Percentiles rank a stretch among this genome's conserved stretches.
Conservation (phyloP, 2,113 vertebrate species). For the Coptodon rendalli region DNA sequence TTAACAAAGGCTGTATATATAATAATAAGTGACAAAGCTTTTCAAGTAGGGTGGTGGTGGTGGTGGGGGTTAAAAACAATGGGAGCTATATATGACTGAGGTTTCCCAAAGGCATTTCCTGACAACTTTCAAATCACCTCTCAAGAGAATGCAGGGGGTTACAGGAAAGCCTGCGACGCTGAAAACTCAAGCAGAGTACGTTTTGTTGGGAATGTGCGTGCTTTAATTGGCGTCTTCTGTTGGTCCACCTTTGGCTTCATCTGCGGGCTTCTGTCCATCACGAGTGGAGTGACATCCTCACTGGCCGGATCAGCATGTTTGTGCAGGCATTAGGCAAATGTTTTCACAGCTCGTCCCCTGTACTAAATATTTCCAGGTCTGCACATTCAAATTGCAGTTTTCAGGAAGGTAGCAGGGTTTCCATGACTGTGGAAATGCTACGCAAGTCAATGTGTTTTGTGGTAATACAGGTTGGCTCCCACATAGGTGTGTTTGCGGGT, state of each 20-base stretch:
- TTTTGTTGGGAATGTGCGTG: not conserved
- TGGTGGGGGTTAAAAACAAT: constrained; percentile 10
- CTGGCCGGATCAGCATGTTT: not conserved
- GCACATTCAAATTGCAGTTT: not conserved
- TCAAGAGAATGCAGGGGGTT: not conserved
- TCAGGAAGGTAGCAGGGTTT: not conserved
- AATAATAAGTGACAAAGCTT: not conserved
- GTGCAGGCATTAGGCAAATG: not conserved
- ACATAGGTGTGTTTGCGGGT: not conserved
- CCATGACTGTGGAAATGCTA: not conserved
- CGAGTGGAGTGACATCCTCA: not conserved
- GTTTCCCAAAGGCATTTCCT: constrained; percentile 54
- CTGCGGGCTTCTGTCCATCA: not conserved
- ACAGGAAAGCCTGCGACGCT: not conserved
- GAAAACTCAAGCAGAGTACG: not conserved
- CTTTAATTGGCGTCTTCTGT: not conserved
- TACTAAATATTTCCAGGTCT: not conserved
- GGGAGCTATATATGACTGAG: constrained; percentile 42
- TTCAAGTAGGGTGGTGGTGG: not conserved
- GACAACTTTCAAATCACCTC: constrained; percentile 24
- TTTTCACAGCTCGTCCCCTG: not conserved
- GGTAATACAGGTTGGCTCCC: not conserved
- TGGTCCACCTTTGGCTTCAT: not conserved
- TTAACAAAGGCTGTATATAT: not conserved
- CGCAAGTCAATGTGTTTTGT: not conserved